Evolutionary conservation across 2,113 vertebrate genomes (phyloP), one percentile per base, ranked within the genome.

Genomic region (Odocoileus hemionus): DNA sequence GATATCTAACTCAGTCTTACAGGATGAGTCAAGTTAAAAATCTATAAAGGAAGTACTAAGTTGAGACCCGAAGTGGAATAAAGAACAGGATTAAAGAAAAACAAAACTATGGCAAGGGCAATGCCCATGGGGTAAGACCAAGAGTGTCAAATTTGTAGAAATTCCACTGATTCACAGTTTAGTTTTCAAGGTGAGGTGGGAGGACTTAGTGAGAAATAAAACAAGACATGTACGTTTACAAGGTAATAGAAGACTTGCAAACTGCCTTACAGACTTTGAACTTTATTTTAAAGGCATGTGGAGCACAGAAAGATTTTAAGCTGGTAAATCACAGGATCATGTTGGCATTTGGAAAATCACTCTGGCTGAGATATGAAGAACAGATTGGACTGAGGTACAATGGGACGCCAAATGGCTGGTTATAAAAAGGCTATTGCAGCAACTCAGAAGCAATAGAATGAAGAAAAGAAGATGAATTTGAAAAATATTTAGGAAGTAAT

Each of bases 321-420:
- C 79, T 78, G 28, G 26, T 7, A 74, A 97, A 79, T 96, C 78
- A 93, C 58, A 88, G 67, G 76, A 57, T 96, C 47, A 25, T n/a
- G 19, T 25, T 86, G 89, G 76, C 86, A 93, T 91, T 93, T 95
- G 76, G 21, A 92, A 96, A 95, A 91, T 61, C 61, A 76, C 67
- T 91, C 92, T 96, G 86, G 64, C 89, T 95, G 33, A 95, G 26
- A 86, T 36, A 78, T 0, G 13, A 92, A 96, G 87, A 92, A 86
- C 76, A 96, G 86, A 86, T 91, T 94, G 67, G 45, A 96, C 54
- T 39, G 60, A 93, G 83, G 47, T 86, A 89, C 83, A 70, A 61
- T 52, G 43, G 60, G 25, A 82, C 67, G 78, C 92, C 92, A 97
- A 96, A 95, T 86, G 70, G 11, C 33, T 93, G 78, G 55, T 91